Percentiles rank a stretch among this genome's conserved stretches.
Conservation (phyloP, 2,113 vertebrate species). For the Leptocoma aspasia region DNA sequence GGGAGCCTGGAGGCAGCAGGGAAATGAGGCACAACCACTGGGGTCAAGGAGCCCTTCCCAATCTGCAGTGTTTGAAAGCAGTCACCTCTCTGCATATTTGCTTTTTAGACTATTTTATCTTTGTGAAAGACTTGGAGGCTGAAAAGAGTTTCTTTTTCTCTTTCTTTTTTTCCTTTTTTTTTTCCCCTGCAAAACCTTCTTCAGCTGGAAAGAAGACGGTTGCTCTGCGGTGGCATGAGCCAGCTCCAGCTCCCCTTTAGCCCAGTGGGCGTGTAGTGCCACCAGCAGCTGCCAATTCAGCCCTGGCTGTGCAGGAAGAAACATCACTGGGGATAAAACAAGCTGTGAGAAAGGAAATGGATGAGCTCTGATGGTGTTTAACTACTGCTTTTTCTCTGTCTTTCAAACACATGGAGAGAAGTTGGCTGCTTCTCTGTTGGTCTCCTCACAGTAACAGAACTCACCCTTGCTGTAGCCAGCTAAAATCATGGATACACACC, state of each 20-base stretch:
- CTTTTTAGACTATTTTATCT: not conserved
- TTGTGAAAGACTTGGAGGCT: not conserved
- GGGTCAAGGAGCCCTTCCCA: fast-evolving
- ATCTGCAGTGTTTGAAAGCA: not conserved
- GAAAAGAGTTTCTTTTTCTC: not conserved
- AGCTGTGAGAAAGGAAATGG: fast-evolving
- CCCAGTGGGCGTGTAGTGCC: fast-evolving
- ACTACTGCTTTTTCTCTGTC: not conserved
- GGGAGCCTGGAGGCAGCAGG: not conserved
- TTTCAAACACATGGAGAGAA: not conserved
- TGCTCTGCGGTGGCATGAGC: not conserved
- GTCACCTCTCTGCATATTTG: not conserved
- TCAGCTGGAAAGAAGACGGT: fast-evolving
- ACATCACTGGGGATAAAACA: fast-evolving
- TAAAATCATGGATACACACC: not conserved
- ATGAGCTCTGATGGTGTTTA: not conserved
- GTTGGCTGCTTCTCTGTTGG: not conserved
- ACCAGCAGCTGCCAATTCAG: not conserved
- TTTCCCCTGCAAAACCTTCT: not conserved
- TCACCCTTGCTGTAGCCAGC: not conserved
- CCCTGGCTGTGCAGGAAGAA: not conserved
- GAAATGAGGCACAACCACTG: fast-evolving
- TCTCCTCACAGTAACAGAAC: not conserved
- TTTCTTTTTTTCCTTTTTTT: fast-evolving
- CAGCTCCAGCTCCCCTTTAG: too few species aligned